Evolutionary conservation across 2,113 vertebrate genomes (phyloP).

Genomic region (Oenanthe oenanthe): DNA sequence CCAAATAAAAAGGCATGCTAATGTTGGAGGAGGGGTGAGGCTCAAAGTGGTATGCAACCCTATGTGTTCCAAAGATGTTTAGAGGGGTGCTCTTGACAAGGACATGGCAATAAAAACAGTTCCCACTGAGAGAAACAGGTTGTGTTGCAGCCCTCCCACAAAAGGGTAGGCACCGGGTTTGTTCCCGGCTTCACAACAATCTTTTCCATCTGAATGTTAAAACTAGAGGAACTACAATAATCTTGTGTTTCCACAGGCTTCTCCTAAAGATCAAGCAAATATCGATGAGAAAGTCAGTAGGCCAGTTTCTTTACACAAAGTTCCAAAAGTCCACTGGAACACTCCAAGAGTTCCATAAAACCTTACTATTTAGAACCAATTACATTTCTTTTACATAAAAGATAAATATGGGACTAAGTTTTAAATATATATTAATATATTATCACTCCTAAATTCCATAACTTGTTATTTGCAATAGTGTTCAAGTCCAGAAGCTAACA

Average conservation of each 20-base stretch:
- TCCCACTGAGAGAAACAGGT: not conserved
- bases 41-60: not conserved
- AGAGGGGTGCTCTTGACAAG: not conserved
- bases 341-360: not conserved
- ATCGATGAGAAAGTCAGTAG: not conserved
- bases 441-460: not conserved
- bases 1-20: not conserved
- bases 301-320: not conserved
- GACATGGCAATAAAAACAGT: not conserved
- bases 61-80: not conserved
- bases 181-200: not conserved
- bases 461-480: not conserved
- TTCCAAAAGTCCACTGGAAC: not conserved
- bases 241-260: not conserved
- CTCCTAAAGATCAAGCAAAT: not conserved
- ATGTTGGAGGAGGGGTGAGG: not conserved
- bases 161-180: not conserved
- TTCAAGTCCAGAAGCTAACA: not conserved
- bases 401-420: not conserved
- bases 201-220: not conserved
- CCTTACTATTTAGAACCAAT: not conserved
- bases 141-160: not conserved
- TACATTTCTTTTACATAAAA: not conserved
- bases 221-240: not conserved
- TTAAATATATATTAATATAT: not conserved